Evolutionary conservation across 2,888 invertebrate species (phyloP).

Genomic region (Platycnemis pennipes): DNA sequence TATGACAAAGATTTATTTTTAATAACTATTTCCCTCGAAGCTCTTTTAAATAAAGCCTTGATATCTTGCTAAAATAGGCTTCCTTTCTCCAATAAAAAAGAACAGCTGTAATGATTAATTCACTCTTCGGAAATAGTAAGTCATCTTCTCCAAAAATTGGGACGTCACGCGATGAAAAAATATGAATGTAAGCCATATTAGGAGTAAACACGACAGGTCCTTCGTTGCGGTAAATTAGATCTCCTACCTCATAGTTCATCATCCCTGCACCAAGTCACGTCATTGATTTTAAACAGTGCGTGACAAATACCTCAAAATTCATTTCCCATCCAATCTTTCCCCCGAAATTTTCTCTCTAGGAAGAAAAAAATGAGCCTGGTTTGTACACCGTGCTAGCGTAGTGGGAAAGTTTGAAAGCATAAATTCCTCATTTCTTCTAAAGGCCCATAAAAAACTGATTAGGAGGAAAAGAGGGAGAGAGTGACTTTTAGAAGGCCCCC

Average conservation of each 20-base stretch:
- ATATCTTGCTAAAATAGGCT: neutral
- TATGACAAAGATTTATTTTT: no score
- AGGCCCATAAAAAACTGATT: neutral
- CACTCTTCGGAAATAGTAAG: neutral
- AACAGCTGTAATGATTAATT: neutral
- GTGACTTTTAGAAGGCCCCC: neutral
- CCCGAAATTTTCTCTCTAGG: neutral
- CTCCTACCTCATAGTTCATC: neutral
- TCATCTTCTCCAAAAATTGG: neutral
- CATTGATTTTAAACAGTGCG: neutral
- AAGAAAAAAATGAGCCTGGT: neutral
- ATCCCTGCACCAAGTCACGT: neutral
- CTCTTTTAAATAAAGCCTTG: no score
- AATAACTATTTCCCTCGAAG: no score
- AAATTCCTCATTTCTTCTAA: neutral
- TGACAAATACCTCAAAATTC: neutral
- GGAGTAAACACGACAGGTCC: neutral
- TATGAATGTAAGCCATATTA: neutral
- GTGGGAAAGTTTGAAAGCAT: neutral
- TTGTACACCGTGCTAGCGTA: neutral
- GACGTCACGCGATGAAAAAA: neutral
- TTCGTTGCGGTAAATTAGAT: neutral
- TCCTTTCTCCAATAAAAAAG: neutral
- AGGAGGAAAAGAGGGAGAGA: neutral
- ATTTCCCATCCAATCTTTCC: neutral